These are phyloP conservation scores for Poeciliopsis prolifica DNA, from an alignment of 2,113 vertebrate genomes.

Conservation along the genomic window DNA sequence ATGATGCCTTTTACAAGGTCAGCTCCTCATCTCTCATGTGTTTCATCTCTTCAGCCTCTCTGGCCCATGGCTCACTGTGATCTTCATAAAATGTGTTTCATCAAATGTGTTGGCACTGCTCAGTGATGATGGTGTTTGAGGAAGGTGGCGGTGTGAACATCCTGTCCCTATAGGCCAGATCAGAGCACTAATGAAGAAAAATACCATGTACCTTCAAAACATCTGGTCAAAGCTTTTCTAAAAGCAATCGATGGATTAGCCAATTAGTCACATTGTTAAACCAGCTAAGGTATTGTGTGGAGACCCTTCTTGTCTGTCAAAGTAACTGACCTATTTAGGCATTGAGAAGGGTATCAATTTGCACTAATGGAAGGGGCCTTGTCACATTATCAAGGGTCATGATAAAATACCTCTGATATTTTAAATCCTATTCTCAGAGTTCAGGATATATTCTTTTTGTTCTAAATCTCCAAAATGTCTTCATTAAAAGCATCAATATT, in stretches of 20 bases:
- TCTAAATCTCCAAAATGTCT: not conserved
- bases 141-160: not conserved
- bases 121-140: slow-evolving; percentile 15
- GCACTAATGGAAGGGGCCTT: not conserved
- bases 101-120: slow-evolving; percentile 39
- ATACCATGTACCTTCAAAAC: not conserved
- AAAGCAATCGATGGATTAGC: not conserved
- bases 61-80: slow-evolving; percentile 9
- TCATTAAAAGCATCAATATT: not conserved
- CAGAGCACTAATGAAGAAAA: not conserved
- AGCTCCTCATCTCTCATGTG: slow-evolving; percentile 13
- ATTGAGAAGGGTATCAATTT: not conserved
- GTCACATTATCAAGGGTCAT: not conserved
- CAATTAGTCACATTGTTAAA: no score
- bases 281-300: no score
- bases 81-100: slow-evolving; percentile 48
- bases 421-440: not conserved
- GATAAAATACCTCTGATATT: not conserved
- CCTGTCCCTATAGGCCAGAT: not conserved
- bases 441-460: not conserved
- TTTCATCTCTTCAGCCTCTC: slow-evolving; percentile 20
- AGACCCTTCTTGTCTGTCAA: not conserved
- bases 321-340: not conserved
- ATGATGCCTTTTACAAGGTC: slow-evolving; percentile 51
- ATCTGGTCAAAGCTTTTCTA: slow-evolving; percentile 11